phyloP scores from a whole-genome alignment of 2,797 vertebrate genomes.

The Erpetoichthys calabaricus region DNA sequence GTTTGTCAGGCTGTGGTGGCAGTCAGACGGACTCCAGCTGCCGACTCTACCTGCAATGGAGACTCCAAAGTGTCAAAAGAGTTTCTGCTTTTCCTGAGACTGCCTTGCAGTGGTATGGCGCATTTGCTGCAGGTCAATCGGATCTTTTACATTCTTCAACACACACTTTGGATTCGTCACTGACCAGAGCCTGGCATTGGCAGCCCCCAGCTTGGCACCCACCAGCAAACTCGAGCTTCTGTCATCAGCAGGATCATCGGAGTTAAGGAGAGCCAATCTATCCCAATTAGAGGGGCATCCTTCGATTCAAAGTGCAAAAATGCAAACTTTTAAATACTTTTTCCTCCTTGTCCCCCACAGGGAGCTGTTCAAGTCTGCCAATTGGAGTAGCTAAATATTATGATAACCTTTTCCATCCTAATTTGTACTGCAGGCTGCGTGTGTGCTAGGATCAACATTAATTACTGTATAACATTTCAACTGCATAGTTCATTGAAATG shows the following conservation, averaged over 20 bases:
- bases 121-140: too few species aligned
- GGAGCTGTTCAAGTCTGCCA: slow-evolving; percentile 58
- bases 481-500: slow-evolving; percentile 61
- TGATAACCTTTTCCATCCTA: slow-evolving; percentile 82
- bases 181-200: too few species aligned
- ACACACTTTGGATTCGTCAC: too few species aligned
- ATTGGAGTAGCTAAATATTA: slow-evolving; percentile 75
- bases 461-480: slow-evolving; percentile 76
- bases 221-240: too few species aligned
- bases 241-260: too few species aligned
- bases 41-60: slow-evolving; percentile 55
- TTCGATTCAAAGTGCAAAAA: slow-evolving; percentile 8
- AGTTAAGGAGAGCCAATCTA: too few species aligned
- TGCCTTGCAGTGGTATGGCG: too few species aligned
- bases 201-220: too few species aligned
- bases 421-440: slow-evolving; percentile 69
- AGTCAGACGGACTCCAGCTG: slow-evolving; percentile 54
- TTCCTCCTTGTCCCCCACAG: slow-evolving; percentile 45
- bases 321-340: slow-evolving; percentile 39
- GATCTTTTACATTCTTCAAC: too few species aligned
- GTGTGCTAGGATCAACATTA: slow-evolving; percentile 69
- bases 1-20: slow-evolving; percentile 60
- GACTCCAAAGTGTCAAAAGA: slow-evolving; percentile 33
- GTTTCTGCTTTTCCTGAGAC: too few species aligned
- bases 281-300: too few species aligned